A percentile compares a stretch with the other conserved stretches of the same genome.
phyloP scores from a whole-genome alignment of 2,888 invertebrate genomes.

The Loripinus fragilis region DNA sequence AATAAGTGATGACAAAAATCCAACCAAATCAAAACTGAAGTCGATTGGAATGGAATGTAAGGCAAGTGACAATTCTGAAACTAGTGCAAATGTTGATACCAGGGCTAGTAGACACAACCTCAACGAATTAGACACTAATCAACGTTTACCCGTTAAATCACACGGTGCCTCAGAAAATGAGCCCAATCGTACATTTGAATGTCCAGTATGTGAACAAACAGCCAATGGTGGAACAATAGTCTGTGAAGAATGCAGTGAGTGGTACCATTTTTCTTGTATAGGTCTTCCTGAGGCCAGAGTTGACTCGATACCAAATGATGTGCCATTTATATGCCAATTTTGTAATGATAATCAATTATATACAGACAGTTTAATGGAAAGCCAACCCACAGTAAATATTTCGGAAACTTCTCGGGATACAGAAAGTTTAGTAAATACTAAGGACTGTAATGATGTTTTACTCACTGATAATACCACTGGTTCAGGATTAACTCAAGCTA shows the following conservation, averaged over 20 bases:
- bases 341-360: no score
- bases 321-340: conserved; percentile 5
- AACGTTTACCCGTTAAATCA: neutral
- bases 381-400: neutral
- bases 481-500: neutral
- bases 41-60: neutral
- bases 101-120: neutral
- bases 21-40: neutral
- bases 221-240: no score
- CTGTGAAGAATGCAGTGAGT: no score
- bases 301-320: neutral
- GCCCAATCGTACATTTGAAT: neutral
- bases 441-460: neutral
- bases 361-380: neutral
- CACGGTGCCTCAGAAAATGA: no score
- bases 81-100: no score
- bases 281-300: neutral
- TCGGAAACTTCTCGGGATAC: neutral
- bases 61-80: neutral
- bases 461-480: neutral
- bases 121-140: neutral
- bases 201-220: neutral
- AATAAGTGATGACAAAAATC: no score
- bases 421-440: neutral
- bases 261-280: neutral